Percentiles rank a stretch among this genome's conserved stretches.
Evolutionary conservation across 2,113 vertebrate species (phyloP).

Genomic region (Oreochromis aureus): DNA sequence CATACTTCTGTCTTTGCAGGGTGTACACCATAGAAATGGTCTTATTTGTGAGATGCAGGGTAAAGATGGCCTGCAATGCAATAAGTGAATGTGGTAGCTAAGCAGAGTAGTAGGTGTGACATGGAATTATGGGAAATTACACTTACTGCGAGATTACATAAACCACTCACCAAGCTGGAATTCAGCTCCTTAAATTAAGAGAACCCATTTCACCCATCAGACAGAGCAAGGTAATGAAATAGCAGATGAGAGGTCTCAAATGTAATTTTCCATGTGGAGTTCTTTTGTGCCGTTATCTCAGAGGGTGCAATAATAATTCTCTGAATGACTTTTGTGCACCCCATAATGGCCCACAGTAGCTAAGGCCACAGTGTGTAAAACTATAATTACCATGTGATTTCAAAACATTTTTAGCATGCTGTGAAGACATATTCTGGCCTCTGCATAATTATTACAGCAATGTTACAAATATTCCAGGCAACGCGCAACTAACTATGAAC

Average conservation of each 20-base stretch:
- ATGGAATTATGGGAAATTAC: slow-evolving; percentile 75
- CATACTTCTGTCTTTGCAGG: slow-evolving; percentile 76
- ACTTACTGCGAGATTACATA: slow-evolving; percentile 76
- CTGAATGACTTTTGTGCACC: slow-evolving; percentile 76
- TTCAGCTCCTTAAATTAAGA: slow-evolving; percentile 78
- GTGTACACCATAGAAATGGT: slow-evolving; percentile 82
- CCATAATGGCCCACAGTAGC: slow-evolving; percentile 73
- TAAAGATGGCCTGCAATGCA: slow-evolving; percentile 46
- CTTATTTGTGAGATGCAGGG: slow-evolving; percentile 68
- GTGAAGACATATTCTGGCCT: slow-evolving; percentile 57
- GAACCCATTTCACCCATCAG: slow-evolving; percentile 75
- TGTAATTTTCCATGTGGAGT: slow-evolving; percentile 77
- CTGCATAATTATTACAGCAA: slow-evolving; percentile 66
- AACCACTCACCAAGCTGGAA: slow-evolving; percentile 76
- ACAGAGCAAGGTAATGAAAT: slow-evolving; percentile 76
- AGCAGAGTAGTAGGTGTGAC: slow-evolving; percentile 70
- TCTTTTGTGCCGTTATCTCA: slow-evolving; percentile 77
- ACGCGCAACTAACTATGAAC: slow-evolving; percentile 41
- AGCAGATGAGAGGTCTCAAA: slow-evolving; percentile 77
- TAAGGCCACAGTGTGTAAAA: slow-evolving; percentile 72
- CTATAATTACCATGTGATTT: slow-evolving; percentile 76
- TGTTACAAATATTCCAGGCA: slow-evolving; percentile 60
- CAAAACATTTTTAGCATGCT: slow-evolving; percentile 65
- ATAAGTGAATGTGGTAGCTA: slow-evolving; percentile 68
- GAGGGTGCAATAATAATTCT: slow-evolving; percentile 76